These are phyloP conservation scores for Selenia dentaria DNA, from an alignment of 2,888 invertebrate species.

Conservation along the genomic window DNA sequence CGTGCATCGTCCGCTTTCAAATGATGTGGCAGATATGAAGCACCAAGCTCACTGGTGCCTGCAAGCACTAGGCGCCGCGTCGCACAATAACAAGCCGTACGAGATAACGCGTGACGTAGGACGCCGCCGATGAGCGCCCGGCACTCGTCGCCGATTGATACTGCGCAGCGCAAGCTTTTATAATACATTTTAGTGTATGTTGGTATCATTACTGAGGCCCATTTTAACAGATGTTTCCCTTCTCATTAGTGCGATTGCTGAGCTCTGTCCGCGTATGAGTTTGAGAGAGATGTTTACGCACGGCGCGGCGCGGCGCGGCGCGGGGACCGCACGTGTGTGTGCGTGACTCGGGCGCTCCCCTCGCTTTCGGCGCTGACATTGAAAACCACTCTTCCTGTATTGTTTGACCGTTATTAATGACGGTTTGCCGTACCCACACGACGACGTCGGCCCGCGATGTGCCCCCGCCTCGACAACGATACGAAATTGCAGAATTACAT, in stretches of 20 bases:
- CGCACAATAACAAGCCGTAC: too few relatives aligned
- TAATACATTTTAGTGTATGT: background rate
- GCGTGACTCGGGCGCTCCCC: conserved; percentile 5
- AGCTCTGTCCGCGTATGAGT: background rate
- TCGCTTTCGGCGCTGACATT: conserved; percentile 16
- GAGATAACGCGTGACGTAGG: background rate
- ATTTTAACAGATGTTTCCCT: background rate
- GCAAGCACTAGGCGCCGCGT: too few relatives aligned
- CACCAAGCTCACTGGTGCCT: too few relatives aligned
- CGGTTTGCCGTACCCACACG: background rate
- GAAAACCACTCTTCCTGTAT: conserved; percentile 16
- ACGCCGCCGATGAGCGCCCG: background rate
- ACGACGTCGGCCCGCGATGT: background rate
- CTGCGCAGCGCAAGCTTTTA: background rate
- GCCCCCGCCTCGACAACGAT: background rate
- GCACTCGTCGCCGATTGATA: background rate
- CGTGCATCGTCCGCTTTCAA: too few relatives aligned
- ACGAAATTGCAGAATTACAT: background rate
- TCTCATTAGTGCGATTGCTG: background rate
- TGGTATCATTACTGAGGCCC: background rate
- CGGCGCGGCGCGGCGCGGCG: too few relatives aligned
- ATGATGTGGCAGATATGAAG: too few relatives aligned
- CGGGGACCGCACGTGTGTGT: background rate
- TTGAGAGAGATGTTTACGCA: background rate
- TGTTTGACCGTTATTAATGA: conserved; percentile 1